Conservation (phyloP, 2,797 vertebrate genomes). For the Furcifer pardalis region DNA sequence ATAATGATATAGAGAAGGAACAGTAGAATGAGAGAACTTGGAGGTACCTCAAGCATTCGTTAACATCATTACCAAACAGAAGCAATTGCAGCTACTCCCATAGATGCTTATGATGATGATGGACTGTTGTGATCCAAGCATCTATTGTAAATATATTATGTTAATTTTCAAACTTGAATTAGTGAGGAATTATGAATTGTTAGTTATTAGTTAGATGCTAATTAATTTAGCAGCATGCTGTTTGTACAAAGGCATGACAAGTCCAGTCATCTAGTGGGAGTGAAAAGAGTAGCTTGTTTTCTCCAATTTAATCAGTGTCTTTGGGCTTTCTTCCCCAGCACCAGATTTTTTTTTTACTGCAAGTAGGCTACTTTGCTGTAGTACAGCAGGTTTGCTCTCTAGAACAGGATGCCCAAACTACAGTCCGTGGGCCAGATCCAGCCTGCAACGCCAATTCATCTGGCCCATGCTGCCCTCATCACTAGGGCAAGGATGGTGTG, state of each 20-base stretch:
- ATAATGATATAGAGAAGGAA: constrained; percentile 16
- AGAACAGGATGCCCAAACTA: too few species aligned
- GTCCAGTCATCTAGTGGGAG: not conserved
- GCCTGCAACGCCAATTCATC: too few species aligned
- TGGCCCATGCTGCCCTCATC: too few species aligned
- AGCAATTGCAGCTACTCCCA: constrained; percentile 1
- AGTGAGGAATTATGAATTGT: constrained; percentile 39
- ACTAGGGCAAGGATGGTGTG: too few species aligned
- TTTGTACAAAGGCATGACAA: constrained; percentile 20
- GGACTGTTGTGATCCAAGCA: constrained; percentile 10
- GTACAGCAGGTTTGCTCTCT: not conserved
- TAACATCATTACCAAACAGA: constrained; percentile 14
- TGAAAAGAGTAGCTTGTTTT: constrained; percentile 36
- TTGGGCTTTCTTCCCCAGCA: constrained; percentile 20
- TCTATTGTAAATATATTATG: constrained; percentile 36
- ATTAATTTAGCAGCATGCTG: constrained; percentile 27
- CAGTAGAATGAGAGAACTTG: not conserved
- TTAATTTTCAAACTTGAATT: constrained; percentile 31
- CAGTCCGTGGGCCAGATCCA: too few species aligned
- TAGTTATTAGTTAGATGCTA: constrained; percentile 32
- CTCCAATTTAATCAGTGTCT: constrained; percentile 14
- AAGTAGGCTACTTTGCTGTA: constrained; percentile 2
- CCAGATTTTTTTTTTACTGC: constrained; percentile 21
- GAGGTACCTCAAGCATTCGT: not conserved
- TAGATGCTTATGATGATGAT: constrained; percentile 40